Evolutionary conservation across 2,113 vertebrate species (phyloP).

Genomic region (Ellobius talpinus): DNA sequence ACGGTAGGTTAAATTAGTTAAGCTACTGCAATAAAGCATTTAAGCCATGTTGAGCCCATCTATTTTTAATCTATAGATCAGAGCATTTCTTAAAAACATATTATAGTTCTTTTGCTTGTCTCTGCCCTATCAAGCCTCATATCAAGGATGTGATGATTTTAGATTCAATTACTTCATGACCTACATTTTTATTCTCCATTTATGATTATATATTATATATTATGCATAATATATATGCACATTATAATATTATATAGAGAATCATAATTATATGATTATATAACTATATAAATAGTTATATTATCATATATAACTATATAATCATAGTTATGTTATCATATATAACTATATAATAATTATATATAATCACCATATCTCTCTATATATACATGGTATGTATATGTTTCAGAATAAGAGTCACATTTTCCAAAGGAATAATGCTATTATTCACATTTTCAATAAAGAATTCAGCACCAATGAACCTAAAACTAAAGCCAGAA

Average conservation of each 20-base stretch:
- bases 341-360: not conserved
- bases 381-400: not conserved
- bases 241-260: no score
- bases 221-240: no score
- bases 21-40: not conserved
- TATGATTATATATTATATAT: no score
- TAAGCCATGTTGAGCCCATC: not conserved
- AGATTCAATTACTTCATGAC: not conserved
- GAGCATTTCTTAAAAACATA: not conserved
- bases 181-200: not conserved
- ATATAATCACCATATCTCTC: not conserved
- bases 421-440: not conserved
- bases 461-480: not conserved
- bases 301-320: no score
- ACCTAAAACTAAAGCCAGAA: not conserved
- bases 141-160: not conserved
- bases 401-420: not conserved
- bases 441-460: not conserved
- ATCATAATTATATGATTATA: no score
- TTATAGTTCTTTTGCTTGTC: not conserved
- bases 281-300: no score
- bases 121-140: not conserved
- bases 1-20: not conserved
- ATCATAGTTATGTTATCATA: no score
- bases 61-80: not conserved